phyloP scores from a whole-genome alignment of 2,888 invertebrate genomes.

The Heliconius erato region DNA sequence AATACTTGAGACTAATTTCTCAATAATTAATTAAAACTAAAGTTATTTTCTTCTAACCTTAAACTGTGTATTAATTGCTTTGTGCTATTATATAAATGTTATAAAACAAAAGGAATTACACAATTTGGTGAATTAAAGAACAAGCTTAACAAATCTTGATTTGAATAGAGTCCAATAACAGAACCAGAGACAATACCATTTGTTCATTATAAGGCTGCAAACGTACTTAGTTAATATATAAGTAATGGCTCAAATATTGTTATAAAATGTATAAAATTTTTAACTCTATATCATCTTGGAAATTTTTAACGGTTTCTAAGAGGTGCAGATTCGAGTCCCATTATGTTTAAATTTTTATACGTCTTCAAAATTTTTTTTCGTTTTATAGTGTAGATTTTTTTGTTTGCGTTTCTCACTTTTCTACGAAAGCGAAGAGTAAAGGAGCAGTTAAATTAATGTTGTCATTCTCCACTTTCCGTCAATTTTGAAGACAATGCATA shows the following conservation, averaged over 20 bases:
- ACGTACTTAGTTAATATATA: conserved; percentile 1
- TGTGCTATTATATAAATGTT: conserved; percentile 10
- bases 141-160: conserved; percentile 36
- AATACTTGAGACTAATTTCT: too few species aligned
- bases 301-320: neutral
- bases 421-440: too few species aligned
- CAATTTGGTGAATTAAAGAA: conserved; percentile 27
- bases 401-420: too few species aligned
- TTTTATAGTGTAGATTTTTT: too few species aligned
- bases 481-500: neutral
- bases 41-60: neutral
- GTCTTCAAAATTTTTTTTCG: neutral
- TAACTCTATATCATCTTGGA: neutral
- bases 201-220: conserved; percentile 27
- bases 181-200: conserved; percentile 44
- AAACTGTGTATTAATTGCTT: neutral
- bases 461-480: neutral
- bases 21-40: neutral
- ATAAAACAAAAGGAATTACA: conserved; percentile 29
- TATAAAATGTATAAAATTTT: neutral
- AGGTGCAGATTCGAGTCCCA: neutral
- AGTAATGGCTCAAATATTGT: neutral
- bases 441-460: too few species aligned
- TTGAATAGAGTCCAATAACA: conserved; percentile 29
- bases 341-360: neutral